A percentile compares a stretch with the other conserved stretches of the same genome.
Conservation (phyloP, 1,140 invertebrate genomes). For the Cheumatopsyche charites region DNA sequence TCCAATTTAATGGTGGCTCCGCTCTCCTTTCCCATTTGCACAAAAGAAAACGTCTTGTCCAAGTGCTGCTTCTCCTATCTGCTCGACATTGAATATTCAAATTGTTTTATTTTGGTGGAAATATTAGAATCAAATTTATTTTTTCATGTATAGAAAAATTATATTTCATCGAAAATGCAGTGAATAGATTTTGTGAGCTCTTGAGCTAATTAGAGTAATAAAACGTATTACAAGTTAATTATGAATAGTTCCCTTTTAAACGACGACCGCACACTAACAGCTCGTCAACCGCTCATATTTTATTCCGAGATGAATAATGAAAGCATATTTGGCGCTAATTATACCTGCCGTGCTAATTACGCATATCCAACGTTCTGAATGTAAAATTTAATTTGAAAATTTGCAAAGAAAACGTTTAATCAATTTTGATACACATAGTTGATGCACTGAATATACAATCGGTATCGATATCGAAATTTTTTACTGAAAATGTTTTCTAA, state of each 20-base stretch:
- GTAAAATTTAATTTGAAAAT: not conserved
- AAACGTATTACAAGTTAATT: slow-evolving; percentile 49
- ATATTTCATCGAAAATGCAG: not conserved
- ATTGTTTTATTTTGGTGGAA: too few species aligned
- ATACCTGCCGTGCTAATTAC: not conserved
- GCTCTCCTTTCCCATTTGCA: not conserved
- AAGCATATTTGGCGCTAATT: not conserved
- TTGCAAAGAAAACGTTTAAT: slow-evolving; percentile 5
- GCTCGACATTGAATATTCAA: not conserved
- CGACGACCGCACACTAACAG: not conserved
- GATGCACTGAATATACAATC: not conserved
- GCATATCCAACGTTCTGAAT: not conserved
- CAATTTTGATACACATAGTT: slow-evolving; percentile 1
- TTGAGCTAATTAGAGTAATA: slow-evolving; percentile 48
- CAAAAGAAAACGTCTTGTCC: slow-evolving; percentile 29
- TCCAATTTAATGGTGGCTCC: slow-evolving; percentile 32
- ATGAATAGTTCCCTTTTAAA: slow-evolving; percentile 46
- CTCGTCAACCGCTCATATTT: slow-evolving; percentile 26
- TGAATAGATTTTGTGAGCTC: not conserved
- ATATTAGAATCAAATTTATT: too few species aligned
- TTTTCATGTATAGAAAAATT: too few species aligned
- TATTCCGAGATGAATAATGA: slow-evolving; percentile 7
- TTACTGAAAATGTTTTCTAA: not conserved
- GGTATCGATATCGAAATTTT: slow-evolving; percentile 3
- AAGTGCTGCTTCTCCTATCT: slow-evolving; percentile 32